Percentiles rank a stretch among this genome's conserved stretches.
phyloP scores from a whole-genome alignment of 2,113 vertebrate species.

The Accipiter virgatus region DNA sequence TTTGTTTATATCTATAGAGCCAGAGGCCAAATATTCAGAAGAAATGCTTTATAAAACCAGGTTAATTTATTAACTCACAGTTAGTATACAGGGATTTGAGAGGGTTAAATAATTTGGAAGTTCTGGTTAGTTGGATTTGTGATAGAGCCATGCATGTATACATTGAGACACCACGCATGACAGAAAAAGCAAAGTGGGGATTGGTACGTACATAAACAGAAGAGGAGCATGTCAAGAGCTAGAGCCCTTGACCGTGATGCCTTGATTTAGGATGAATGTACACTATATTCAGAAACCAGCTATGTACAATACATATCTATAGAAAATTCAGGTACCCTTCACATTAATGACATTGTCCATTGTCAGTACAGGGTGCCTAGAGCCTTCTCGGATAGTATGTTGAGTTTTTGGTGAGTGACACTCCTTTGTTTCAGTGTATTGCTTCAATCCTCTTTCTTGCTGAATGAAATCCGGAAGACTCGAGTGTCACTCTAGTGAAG shows the following conservation, averaged over 20 bases:
- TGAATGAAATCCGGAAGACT: not conserved
- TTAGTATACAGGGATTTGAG: not conserved
- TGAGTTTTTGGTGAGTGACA: not conserved
- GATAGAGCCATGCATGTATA: not conserved
- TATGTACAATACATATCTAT: not conserved
- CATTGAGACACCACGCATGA: not conserved
- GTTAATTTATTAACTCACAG: not conserved
- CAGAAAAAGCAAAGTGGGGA: not conserved
- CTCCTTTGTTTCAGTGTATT: not conserved
- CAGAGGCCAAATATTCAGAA: not conserved
- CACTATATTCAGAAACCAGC: not conserved
- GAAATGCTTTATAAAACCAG: not conserved
- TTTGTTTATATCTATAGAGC: not conserved
- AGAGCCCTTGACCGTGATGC: not conserved
- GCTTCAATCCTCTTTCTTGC: not conserved
- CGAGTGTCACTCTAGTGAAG: not conserved
- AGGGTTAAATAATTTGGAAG: not conserved
- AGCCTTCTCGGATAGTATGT: not conserved
- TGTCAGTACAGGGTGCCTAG: not conserved
- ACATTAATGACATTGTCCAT: not conserved
- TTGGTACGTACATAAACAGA: not conserved
- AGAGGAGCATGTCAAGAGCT: not conserved
- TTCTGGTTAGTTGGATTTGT: not conserved
- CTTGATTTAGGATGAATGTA: not conserved
- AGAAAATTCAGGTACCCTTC: accelerated